Conservation (phyloP, 2,113 vertebrate species). For the Alces alces region DNA sequence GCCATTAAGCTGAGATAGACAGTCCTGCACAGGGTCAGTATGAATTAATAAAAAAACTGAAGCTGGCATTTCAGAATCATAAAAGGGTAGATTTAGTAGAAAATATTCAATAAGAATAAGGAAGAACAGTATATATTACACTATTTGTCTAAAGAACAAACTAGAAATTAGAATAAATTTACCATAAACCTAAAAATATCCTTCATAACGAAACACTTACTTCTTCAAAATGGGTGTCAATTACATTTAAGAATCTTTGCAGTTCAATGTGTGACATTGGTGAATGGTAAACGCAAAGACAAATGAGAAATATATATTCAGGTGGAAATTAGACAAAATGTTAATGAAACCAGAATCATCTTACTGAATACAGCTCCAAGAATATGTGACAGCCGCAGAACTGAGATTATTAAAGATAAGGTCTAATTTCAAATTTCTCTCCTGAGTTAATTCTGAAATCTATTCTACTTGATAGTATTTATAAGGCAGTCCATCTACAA, state of each 20-base stretch:
- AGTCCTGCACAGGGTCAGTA: constrained; percentile 77
- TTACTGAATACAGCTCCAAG: background rate
- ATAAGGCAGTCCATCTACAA: background rate
- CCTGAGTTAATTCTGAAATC: background rate
- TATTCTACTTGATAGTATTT: background rate
- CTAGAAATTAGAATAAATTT: constrained; percentile 69
- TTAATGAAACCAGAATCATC: constrained; percentile 50
- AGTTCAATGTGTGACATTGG: constrained; percentile 44
- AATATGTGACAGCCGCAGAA: background rate
- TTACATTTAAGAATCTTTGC: constrained; percentile 66
- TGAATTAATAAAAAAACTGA: constrained; percentile 79
- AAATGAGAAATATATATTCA: constrained; percentile 58
- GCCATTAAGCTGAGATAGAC: constrained; percentile 77
- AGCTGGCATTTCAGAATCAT: constrained; percentile 69
- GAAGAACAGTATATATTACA: constrained; percentile 58
- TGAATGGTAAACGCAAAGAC: constrained; percentile 63
- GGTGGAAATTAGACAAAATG: constrained; percentile 72
- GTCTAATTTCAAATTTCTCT: background rate
- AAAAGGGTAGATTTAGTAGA: constrained; percentile 73
- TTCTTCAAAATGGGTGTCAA: constrained; percentile 62
- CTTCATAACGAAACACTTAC: constrained; percentile 69
- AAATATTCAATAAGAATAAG: constrained; percentile 57
- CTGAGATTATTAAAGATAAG: background rate
- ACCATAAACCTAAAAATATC: constrained; percentile 69
- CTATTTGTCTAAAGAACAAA: constrained; percentile 73